These are phyloP conservation scores for Drosophila borealis DNA, from an alignment of 2,888 invertebrate genomes.

Conservation along the genomic window DNA sequence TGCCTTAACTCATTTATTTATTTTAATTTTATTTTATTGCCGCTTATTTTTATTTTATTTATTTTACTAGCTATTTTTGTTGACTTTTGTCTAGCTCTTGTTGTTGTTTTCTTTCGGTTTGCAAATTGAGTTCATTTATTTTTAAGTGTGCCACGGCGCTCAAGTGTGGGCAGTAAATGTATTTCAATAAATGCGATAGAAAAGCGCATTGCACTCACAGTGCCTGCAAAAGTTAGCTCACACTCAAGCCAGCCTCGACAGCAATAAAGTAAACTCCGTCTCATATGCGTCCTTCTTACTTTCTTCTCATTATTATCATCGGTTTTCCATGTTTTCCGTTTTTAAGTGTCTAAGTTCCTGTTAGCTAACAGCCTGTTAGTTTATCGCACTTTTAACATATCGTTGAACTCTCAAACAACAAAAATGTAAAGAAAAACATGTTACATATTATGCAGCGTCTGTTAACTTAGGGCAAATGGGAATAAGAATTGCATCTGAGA, in stretches of 20 bases:
- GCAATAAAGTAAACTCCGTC: too few relatives aligned
- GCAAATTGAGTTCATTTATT: conserved; percentile 73
- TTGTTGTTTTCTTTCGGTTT: conserved; percentile 25
- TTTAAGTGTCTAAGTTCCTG: too few relatives aligned
- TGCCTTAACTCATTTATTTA: conserved; percentile 6
- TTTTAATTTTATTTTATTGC: conserved; percentile 23
- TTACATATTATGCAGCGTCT: background rate
- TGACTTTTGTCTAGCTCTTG: conserved; percentile 40
- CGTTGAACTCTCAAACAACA: too few relatives aligned
- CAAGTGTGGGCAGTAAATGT: conserved; percentile 52
- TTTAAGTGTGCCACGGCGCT: conserved; percentile 50
- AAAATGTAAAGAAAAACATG: background rate
- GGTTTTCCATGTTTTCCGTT: too few relatives aligned
- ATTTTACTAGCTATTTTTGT: conserved; percentile 53
- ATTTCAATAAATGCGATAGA: conserved; percentile 48
- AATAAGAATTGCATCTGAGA: too few relatives aligned
- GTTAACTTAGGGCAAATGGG: too few relatives aligned
- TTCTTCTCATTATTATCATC: too few relatives aligned
- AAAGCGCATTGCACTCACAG: conserved; percentile 26
- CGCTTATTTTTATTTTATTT: conserved; percentile 17
- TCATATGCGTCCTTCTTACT: too few relatives aligned
- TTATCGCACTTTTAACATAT: too few relatives aligned
- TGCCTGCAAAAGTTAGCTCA: conserved; percentile 28
- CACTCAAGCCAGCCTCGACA: background rate
- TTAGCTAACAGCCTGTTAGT: too few relatives aligned